These are phyloP conservation scores for Maniola jurtina DNA, from an alignment of 1,140 invertebrate species.

Conservation along the genomic window DNA sequence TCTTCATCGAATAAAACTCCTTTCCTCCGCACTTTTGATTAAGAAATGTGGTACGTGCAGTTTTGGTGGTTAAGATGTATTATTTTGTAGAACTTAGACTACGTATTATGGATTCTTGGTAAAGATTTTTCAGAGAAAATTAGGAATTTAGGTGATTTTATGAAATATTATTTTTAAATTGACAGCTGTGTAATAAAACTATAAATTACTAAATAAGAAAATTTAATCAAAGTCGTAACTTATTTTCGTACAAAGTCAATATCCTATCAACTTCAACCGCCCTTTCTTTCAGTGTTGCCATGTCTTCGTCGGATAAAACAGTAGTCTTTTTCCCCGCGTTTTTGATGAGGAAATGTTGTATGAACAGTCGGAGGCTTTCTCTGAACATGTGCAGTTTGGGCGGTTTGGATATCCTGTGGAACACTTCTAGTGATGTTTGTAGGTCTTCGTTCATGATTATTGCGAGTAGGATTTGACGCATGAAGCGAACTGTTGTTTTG, in stretches of 20 bases:
- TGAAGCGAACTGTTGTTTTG: constrained; percentile 83
- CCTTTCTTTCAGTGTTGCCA: constrained; percentile 76
- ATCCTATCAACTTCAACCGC: constrained; percentile 80
- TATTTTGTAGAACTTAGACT: too few relatives aligned
- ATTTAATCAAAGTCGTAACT: constrained; percentile 57
- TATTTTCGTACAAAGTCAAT: constrained; percentile 68
- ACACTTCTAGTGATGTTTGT: constrained; percentile 81
- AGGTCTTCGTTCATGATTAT: constrained; percentile 83
- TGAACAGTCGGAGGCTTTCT: constrained; percentile 88
- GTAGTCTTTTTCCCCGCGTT: constrained; percentile 78
- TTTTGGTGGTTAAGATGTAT: constrained; percentile 82
- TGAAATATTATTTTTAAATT: too few relatives aligned
- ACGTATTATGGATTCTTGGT: too few relatives aligned
- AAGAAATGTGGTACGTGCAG: constrained; percentile 88
- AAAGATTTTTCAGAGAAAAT: too few relatives aligned
- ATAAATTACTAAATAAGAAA: not conserved
- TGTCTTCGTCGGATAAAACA: constrained; percentile 75
- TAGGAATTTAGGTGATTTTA: too few relatives aligned
- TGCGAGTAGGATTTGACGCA: constrained; percentile 85
- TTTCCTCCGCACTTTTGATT: constrained; percentile 80
- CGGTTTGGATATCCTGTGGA: constrained; percentile 82
- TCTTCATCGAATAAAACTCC: constrained; percentile 75
- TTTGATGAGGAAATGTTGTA: constrained; percentile 88
- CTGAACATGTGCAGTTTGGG: constrained; percentile 85
- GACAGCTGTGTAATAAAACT: not conserved